These are phyloP conservation scores for Anarhynchus alexandrinus DNA, from an alignment of 2,113 vertebrate genomes.

Conservation along the genomic window DNA sequence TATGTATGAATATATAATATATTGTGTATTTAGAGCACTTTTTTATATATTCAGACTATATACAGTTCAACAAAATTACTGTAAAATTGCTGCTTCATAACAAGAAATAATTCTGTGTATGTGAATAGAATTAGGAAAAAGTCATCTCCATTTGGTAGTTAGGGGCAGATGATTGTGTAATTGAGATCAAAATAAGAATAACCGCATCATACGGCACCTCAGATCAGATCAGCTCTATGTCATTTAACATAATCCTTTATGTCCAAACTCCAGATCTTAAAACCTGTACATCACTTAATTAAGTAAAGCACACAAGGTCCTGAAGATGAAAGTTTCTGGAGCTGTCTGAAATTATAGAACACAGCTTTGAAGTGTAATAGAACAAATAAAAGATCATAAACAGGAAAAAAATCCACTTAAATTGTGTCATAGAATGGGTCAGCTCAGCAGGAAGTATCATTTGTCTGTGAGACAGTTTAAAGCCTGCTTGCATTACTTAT, in stretches of 20 bases:
- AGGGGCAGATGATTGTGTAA: neutral
- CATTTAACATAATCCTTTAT: neutral
- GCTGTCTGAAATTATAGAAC: constrained; percentile 35
- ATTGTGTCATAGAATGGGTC: neutral
- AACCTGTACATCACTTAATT: constrained; percentile 42
- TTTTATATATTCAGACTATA: neutral
- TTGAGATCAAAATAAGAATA: neutral
- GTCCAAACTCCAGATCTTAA: neutral
- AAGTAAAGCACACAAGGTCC: constrained; percentile 1
- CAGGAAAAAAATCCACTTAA: constrained; percentile 10
- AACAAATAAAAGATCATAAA: constrained; percentile 57
- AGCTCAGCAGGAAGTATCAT: constrained; percentile 17
- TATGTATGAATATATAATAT: neutral
- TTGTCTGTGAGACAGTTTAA: constrained; percentile 27
- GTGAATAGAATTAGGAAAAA: neutral
- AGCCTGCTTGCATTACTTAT: constrained; percentile 20
- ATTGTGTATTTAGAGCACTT: neutral
- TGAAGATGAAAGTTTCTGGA: constrained; percentile 41
- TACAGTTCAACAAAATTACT: neutral
- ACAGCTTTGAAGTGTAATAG: constrained; percentile 30
- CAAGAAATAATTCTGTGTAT: neutral
- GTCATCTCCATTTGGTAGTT: neutral
- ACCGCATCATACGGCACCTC: neutral
- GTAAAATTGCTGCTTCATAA: neutral
- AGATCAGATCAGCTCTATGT: neutral